Conservation (phyloP, 2,113 vertebrate genomes). For the Austrofundulus limnaeus region DNA sequence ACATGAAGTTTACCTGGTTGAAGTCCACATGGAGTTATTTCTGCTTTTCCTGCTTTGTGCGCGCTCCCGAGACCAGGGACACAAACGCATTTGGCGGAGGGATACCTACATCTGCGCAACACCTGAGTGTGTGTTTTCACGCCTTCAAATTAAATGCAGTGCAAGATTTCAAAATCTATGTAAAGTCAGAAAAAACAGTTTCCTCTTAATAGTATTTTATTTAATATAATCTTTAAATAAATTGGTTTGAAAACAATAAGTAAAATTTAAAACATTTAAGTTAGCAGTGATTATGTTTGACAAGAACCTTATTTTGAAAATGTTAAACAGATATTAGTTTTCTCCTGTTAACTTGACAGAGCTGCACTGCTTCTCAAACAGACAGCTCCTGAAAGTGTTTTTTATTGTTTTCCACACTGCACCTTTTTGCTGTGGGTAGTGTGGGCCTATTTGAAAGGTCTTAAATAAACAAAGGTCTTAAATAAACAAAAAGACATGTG, state of each 20-base stretch:
- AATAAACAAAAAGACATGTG: background rate
- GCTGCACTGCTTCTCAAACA: too few species aligned
- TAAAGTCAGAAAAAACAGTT: background rate
- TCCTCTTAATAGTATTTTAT: background rate
- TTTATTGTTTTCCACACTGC: too few species aligned
- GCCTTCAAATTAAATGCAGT: conserved; percentile 29
- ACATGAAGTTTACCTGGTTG: too few species aligned
- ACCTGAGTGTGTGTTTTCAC: accelerated
- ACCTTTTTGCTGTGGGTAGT: too few species aligned
- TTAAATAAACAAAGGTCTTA: background rate
- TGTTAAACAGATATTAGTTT: accelerated
- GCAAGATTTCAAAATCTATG: accelerated
- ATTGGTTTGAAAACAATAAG: background rate
- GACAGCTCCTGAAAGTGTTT: background rate
- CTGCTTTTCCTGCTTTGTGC: too few species aligned
- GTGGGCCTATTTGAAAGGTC: conserved; percentile 5
- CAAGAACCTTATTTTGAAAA: conserved; percentile 10
- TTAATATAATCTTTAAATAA: accelerated
- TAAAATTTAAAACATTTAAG: accelerated
- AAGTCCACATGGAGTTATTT: too few species aligned
- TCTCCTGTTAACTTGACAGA: background rate
- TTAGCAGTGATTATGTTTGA: accelerated
- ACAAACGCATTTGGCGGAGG: too few species aligned
- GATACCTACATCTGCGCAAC: accelerated
- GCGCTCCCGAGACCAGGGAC: too few species aligned